A percentile compares a stretch with the other conserved stretches of the same genome.
phyloP scores from a whole-genome alignment of 2,797 vertebrate genomes.

The Artibeus jamaicensis region DNA sequence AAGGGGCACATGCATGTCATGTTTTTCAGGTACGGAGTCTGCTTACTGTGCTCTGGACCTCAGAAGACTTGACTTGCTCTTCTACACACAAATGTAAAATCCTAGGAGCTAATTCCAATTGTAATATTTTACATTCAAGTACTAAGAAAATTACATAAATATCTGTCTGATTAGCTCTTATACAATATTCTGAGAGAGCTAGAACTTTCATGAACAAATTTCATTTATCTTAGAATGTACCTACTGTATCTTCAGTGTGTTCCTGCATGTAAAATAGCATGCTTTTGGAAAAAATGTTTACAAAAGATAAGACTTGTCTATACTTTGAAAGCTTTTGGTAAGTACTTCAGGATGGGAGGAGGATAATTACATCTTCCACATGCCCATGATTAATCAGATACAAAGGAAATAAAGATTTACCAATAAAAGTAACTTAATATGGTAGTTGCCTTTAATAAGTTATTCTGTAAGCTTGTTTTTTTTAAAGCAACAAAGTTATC shows the following conservation, averaged over 20 bases:
- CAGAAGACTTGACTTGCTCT: neutral
- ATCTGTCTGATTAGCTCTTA: neutral
- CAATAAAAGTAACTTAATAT: neutral
- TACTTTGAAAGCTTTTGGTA: neutral
- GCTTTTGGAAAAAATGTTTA: neutral
- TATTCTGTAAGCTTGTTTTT: neutral
- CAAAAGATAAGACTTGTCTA: neutral
- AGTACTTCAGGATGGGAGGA: neutral
- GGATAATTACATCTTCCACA: neutral
- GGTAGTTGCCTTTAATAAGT: neutral
- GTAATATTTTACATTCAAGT: neutral
- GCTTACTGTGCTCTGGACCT: neutral
- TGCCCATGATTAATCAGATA: neutral
- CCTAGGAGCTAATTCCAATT: neutral
- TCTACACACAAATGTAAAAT: neutral
- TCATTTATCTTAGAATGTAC: neutral
- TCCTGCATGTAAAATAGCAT: neutral
- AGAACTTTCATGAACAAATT: neutral
- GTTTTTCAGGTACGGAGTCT: neutral
- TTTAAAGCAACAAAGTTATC: neutral
- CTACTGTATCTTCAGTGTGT: fast-evolving
- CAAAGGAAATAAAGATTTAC: neutral
- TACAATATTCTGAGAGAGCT: neutral
- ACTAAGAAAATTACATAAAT: neutral
- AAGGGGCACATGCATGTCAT: neutral